Evolutionary conservation across 2,113 vertebrate species (phyloP), one percentile per base, ranked within the genome.

Genomic region (Gobiocypris rarus): DNA sequence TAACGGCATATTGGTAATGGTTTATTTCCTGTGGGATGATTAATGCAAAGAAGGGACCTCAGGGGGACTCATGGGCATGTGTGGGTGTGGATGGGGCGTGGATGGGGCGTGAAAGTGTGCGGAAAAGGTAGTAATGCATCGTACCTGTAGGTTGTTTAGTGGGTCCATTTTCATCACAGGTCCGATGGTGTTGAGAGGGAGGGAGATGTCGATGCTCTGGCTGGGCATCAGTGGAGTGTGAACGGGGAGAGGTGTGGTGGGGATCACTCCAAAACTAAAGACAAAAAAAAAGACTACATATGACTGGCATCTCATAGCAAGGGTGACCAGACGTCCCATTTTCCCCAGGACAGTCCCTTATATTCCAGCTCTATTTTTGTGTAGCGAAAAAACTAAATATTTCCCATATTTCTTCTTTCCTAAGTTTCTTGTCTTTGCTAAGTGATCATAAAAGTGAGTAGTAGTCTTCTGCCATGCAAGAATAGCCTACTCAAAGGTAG

Each of bases 111-210:
- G 45, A 76, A 34, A 2, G 24, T 22, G 26, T 43, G 11, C 9
- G 19, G 28, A 22, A 17, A 34, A 43, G 41, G 58, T 6, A 8
- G 15, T 9, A 28, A 63, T 9, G 50, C 0, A 15, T 9, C 0
- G 1, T 89, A 99, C 98, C 98, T 99, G 98, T 7, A 99, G 94
- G 85, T 99, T 99, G 92, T 99, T 99, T 74, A 99, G 96, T 10
- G 98, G 98, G 82, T 99, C 98, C 98, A 99, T 99, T 91, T 99
- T 99, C 98, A 99, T 99, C 74, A 99, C 98, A 1, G 98, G 98
- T 28, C 98, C 98, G 69, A 99, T 92, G 56, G 98, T 99, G 89
- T 99, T 99, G 84, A 99, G 95, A 22, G 97, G 98, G 89, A 99
- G 94, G 31, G 98, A 99, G 65, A 98, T 91, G 9, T 99, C 98